Percentiles rank a stretch among this genome's conserved stretches.
These are phyloP conservation scores for Odontothrips loti DNA, from an alignment of 2,888 invertebrate genomes.

Conservation along the genomic window DNA sequence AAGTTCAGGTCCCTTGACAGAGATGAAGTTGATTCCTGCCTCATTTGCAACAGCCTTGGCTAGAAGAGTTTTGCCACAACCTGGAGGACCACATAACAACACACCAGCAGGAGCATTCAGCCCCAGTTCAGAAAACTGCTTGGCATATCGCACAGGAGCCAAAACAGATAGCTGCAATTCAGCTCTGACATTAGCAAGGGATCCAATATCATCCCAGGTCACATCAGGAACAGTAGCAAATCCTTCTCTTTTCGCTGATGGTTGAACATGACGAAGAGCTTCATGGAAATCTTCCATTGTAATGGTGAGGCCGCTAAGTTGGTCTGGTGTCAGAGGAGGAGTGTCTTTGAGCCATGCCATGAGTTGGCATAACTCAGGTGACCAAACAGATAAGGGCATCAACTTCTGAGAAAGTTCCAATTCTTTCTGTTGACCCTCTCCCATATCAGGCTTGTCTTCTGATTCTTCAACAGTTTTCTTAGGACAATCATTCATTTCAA, in stretches of 20 bases:
- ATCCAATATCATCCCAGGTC: slow-evolving; percentile 96
- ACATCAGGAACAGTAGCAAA: slow-evolving; percentile 97
- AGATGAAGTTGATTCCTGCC: slow-evolving; percentile 97
- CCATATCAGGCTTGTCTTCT: no score
- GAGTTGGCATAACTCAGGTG: slow-evolving; percentile 53
- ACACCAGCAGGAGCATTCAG: slow-evolving; percentile 82
- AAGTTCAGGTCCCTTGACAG: slow-evolving; percentile 96
- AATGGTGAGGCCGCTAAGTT: slow-evolving; percentile 62
- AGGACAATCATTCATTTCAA: slow-evolving; percentile 29
- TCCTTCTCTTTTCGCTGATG: slow-evolving; percentile 93
- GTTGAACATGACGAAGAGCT: slow-evolving; percentile 79
- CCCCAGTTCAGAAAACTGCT: slow-evolving; percentile 72
- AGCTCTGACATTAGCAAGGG: slow-evolving; percentile 78
- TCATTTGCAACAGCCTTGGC: slow-evolving; percentile 99
- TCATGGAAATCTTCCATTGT: slow-evolving; percentile 70
- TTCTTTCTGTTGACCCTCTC: background rate
- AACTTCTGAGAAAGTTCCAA: slow-evolving; percentile 24
- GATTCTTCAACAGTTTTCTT: no score
- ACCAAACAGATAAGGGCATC: background rate
- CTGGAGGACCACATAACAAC: slow-evolving; percentile 93
- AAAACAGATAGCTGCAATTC: slow-evolving; percentile 87
- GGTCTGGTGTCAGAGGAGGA: slow-evolving; percentile 57
- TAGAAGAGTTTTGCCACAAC: slow-evolving; percentile 91
- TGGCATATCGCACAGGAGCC: slow-evolving; percentile 86
- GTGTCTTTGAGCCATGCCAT: slow-evolving; percentile 62